Conservation (phyloP, 2,888 invertebrate species). For the Rutpela maculata region DNA sequence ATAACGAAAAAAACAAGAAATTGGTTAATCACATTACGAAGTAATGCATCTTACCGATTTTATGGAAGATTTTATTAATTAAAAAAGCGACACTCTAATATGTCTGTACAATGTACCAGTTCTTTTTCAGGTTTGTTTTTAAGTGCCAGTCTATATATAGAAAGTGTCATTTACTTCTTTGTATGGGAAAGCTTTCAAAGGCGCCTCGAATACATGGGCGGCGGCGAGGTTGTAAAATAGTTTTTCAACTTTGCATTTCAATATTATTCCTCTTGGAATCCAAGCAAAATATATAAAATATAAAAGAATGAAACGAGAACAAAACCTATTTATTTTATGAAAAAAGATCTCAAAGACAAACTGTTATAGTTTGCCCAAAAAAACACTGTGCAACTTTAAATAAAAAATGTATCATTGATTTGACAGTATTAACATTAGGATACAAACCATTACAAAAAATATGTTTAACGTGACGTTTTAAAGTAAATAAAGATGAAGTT, state of each 20-base stretch:
- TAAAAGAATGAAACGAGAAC: not conserved
- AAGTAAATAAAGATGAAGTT: too few relatives aligned
- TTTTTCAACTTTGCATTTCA: not conserved
- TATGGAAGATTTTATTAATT: not conserved
- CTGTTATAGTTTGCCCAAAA: too few relatives aligned
- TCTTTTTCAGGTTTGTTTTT: slow-evolving; percentile 7
- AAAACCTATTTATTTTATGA: too few relatives aligned
- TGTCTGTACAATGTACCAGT: not conserved
- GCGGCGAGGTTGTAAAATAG: not conserved
- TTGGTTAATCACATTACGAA: not conserved
- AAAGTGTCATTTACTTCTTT: slow-evolving; percentile 36
- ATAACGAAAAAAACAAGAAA: not conserved
- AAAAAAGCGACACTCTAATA: not conserved
- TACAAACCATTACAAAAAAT: too few relatives aligned
- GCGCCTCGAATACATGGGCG: slow-evolving; percentile 20
- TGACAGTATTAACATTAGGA: too few relatives aligned
- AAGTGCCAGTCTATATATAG: slow-evolving; percentile 31
- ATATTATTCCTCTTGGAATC: too few relatives aligned
- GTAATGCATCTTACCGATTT: not conserved
- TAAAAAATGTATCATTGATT: too few relatives aligned
- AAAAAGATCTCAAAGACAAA: too few relatives aligned
- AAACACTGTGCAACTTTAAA: too few relatives aligned
- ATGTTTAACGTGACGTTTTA: too few relatives aligned
- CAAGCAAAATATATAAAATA: too few relatives aligned
- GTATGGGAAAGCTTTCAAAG: not conserved